These are phyloP conservation scores for Sphaerophoria taeniata DNA, from an alignment of 2,888 invertebrate species.

Conservation along the genomic window DNA sequence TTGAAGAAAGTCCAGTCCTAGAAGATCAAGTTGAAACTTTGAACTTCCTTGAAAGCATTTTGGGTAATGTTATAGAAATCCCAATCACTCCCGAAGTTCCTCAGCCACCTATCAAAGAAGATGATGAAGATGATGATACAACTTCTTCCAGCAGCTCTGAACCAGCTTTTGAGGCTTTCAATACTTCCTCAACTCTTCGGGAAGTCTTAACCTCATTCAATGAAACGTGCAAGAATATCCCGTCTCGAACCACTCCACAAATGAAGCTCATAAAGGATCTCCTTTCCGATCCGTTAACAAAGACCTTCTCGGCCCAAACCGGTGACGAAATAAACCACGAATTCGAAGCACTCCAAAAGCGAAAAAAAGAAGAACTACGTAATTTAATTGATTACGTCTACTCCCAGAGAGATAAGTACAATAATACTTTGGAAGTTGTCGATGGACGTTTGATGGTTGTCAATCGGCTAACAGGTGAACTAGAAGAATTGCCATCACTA, in stretches of 20 bases:
- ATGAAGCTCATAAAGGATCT: conserved; percentile 53
- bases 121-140: neutral
- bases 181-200: conserved; percentile 54
- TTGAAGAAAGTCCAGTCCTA: too few species aligned
- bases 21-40: neutral
- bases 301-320: conserved; percentile 75
- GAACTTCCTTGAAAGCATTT: neutral
- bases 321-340: conserved; percentile 75
- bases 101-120: neutral
- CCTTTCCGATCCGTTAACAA: conserved; percentile 63
- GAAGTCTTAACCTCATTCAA: conserved; percentile 74
- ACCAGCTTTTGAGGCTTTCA: neutral
- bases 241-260: conserved; percentile 44
- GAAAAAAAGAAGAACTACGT: conserved; percentile 71
- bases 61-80: too few species aligned
- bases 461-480: conserved; percentile 77
- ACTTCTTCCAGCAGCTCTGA: neutral
- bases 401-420: conserved; percentile 78
- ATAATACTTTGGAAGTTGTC: conserved; percentile 79
- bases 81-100: neutral
- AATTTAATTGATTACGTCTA: conserved; percentile 78
- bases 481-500: conserved; percentile 76
- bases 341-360: conserved; percentile 75
- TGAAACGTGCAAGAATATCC: conserved; percentile 60
- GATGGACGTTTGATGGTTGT: conserved; percentile 79